Base-by-base conservation (phyloP, 2,113 vertebrate species). In the Callipepla californica region DNA sequence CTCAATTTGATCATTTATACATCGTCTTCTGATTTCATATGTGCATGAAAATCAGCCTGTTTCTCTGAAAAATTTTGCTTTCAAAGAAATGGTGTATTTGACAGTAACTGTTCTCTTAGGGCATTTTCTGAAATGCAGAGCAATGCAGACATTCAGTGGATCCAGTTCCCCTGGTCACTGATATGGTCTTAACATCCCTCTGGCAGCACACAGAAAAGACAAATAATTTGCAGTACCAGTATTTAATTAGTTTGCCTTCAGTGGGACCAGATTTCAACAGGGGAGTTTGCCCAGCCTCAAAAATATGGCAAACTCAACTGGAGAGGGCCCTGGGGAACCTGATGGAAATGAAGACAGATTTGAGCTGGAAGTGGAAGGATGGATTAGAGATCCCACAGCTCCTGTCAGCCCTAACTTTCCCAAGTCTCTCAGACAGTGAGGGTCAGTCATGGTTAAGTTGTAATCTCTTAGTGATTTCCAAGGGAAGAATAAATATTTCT, bases 1-100 rank as follows among this genome's bases (percentile, higher is more conserved):
- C 92, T 91, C 89, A 93, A 47, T 96, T 79, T 76, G 53, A 92
- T 90, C 48, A 87, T 90, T 94, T 81, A 84, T 45, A 75, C 12
- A 2, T 34, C 55, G 76, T 70, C 72, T n/a, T 63, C 88, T 75
- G 90, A 26, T 21, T 93, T 86, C 10, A 3, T 36, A 53, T 1
- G 28, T 48, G 67, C 66, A 45, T 6, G 48, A 48, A 86, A 92
- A 94, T 79, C 74, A 85, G 66, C 36, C 53, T 75, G 51, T 25
- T 85, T 70, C 75, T 59, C 85, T 72, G 61, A 36, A 68, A 85
- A 72, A 65, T 26, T 92, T 62, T 77, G 36, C 74, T 68, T 48
- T 57, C 61, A 79, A 84, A 34, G 30, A 69, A 78, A 84, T 2
- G 3, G 36, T 25, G 4, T 38, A 6, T 85, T 79, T 94, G 77